Evolutionary conservation across 2,888 invertebrate species (phyloP).

Genomic region (Laspeyria flexula): DNA sequence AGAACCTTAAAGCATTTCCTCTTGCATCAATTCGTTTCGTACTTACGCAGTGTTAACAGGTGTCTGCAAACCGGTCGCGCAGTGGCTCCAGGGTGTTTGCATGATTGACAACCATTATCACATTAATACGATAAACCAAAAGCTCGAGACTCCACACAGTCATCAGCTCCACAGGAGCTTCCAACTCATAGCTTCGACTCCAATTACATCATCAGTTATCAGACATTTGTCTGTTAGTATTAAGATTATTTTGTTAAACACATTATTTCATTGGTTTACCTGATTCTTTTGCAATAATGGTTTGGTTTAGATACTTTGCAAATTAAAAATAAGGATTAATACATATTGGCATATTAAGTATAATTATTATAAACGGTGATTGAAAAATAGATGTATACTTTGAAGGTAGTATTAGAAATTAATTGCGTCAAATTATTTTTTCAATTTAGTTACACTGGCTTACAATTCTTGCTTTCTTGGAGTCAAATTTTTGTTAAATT

Average conservation of each 20-base stretch:
- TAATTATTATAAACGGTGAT: background rate
- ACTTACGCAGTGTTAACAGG: slow-evolving; percentile 77
- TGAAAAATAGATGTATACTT: background rate
- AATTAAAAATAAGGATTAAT: slow-evolving; percentile 29
- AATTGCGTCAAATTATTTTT: no score
- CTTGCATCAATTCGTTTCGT: slow-evolving; percentile 77
- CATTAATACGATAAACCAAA: slow-evolving; percentile 82
- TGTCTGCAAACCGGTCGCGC: slow-evolving; percentile 76
- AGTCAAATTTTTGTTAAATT: no score
- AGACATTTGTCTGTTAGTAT: no score
- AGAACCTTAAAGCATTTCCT: slow-evolving; percentile 74
- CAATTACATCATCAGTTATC: slow-evolving; percentile 5
- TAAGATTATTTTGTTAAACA: background rate
- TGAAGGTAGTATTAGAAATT: background rate
- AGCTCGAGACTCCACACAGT: slow-evolving; percentile 68
- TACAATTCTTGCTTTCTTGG: no score
- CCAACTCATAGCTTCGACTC: slow-evolving; percentile 50
- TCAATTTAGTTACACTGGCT: no score
- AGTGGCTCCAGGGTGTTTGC: slow-evolving; percentile 79
- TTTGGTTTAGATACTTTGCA: slow-evolving; percentile 36
- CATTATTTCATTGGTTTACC: slow-evolving; percentile 36
- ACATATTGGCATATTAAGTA: slow-evolving; percentile 17
- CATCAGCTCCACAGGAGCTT: slow-evolving; percentile 59
- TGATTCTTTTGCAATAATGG: slow-evolving; percentile 38
- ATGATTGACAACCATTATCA: slow-evolving; percentile 85